Percentiles rank a stretch among this genome's conserved stretches.
Evolutionary conservation across 1,140 invertebrate genomes (phyloP).

Genomic region (Ridgeia piscesae): DNA sequence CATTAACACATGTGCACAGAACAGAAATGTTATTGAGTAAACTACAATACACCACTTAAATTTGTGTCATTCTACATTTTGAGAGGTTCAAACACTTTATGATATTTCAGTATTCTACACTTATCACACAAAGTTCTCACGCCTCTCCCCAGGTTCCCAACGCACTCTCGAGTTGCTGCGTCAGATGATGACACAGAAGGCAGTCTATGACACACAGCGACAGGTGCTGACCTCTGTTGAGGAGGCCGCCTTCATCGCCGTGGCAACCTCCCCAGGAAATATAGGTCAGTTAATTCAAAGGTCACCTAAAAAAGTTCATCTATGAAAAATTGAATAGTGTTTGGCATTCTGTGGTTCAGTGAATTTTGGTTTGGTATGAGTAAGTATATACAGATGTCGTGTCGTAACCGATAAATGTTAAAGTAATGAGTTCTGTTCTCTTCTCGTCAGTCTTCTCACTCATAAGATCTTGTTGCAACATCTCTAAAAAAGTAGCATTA

Average conservation of each 20-base stretch:
- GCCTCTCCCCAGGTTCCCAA: constrained; percentile 44
- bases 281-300: constrained; percentile 36
- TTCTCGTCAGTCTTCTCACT: not conserved
- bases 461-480: not conserved
- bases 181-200: constrained; percentile 52
- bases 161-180: constrained; percentile 61
- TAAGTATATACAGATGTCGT: not conserved
- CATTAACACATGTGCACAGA: no score
- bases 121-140: no score
- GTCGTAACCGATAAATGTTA: no score
- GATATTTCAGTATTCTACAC: no score
- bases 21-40: no score
- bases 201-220: constrained; percentile 45
- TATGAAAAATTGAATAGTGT: not conserved
- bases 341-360: not conserved
- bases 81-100: no score
- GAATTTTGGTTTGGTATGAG: no score
- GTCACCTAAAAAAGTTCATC: not conserved
- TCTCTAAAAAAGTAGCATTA: no score
- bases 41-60: no score
- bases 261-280: constrained; percentile 43
- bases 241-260: constrained; percentile 46
- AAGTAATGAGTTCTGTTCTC: not conserved
- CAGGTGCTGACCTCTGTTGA: constrained; percentile 42
- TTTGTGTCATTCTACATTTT: no score